Base-by-base conservation (phyloP, 2,113 vertebrate genomes). In the Ophiodon elongatus region DNA sequence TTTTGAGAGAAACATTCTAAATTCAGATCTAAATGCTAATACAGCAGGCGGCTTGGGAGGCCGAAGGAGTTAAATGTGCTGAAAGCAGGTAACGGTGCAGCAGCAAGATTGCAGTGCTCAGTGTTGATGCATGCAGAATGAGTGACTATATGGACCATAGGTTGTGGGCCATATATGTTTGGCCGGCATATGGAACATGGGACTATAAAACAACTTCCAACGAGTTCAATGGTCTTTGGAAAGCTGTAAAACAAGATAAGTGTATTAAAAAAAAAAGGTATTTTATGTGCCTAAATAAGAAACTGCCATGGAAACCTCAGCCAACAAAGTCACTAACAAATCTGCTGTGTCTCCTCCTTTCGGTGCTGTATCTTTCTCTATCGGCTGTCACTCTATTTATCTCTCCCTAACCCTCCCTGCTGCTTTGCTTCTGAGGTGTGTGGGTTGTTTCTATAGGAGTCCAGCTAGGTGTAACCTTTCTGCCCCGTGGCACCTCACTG, bases 381-480 rank as follows among this genome's bases (percentile, higher is more conserved):
- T 47, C 13, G 0, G 3, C 62, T 75, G 57, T 74, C 72, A 43
- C 73, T 74, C 65, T 29, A 41, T 64, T 73, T 71, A 54, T 79
- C 66, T 52, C 66, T 41, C 27, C 33, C 19, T 8, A 27, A 4
- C 8, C 15, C 7, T 4, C 27, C 15, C 76, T 25, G 47, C 68
- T 59, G 41, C 19, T 21, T 23, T 59, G 35, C 29, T 59, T n/a
- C 29, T 27, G 47, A 84, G 71, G 39, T 76, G 82, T 69, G 90
- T 85, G 85, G 87, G 90, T 75, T 66, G 65, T 45, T 68, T 81
- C 65, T 79, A 79, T 78, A 72, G 86, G 86, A 89, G 80, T 90
- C 88, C 85, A 91, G 85, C 87, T 85, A 88, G 92, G 90, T 81
- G 39, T 86, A 79, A 92, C 82, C 92, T 93, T 95, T 92, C 86